Evolutionary conservation across 1,140 invertebrate genomes (phyloP).

Genomic region (Hylaeus anthracinus): DNA sequence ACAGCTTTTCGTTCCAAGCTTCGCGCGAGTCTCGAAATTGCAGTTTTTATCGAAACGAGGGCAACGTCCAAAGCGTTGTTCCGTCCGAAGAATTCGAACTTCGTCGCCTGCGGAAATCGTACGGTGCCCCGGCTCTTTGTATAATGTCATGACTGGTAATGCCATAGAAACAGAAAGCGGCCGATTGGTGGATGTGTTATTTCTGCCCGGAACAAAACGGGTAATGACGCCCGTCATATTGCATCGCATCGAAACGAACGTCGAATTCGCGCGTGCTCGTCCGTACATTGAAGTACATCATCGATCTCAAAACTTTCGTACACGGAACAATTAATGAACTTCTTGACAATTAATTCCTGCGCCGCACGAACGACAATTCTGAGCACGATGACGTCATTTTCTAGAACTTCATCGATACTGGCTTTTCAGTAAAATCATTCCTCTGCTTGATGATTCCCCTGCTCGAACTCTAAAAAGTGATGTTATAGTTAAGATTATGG

Average conservation of each 20-base stretch:
- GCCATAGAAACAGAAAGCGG: not conserved
- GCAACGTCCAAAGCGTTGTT: no score
- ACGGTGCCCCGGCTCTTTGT: not conserved
- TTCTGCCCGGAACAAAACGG: not conserved
- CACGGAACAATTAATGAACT: no score
- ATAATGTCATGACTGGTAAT: conserved; percentile 21
- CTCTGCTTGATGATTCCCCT: no score
- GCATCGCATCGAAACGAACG: not conserved
- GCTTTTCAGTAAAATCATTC: no score
- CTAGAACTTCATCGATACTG: no score
- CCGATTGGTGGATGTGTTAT: not conserved
- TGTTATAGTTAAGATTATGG: no score
- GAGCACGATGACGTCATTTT: no score
- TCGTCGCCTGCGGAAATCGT: conserved; percentile 19
- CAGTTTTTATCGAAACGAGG: not conserved
- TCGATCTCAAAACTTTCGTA: no score
- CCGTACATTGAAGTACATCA: no score
- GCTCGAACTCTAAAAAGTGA: no score
- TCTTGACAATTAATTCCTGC: no score
- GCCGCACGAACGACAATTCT: no score
- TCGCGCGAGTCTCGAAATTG: not conserved
- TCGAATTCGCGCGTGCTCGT: not conserved
- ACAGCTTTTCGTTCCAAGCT: conserved; percentile 14
- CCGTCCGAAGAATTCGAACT: not conserved
- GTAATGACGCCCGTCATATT: conserved; percentile 26